Conservation (phyloP, 2,888 invertebrate species). For the Phortica okadai region DNA sequence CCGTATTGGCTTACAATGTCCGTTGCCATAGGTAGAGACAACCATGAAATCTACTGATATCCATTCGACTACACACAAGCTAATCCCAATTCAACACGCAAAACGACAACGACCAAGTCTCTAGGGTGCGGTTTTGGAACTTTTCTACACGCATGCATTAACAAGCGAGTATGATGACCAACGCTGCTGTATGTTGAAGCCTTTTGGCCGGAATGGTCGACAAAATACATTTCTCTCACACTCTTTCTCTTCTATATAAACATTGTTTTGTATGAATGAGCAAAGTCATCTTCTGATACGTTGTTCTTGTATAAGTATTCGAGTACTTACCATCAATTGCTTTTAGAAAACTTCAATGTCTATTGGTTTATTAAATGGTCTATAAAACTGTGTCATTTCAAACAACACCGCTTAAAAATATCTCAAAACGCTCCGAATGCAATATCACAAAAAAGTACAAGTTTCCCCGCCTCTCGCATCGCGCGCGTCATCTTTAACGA, state of each 20-base stretch:
- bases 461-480: background rate
- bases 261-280: background rate
- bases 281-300: background rate
- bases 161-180: background rate
- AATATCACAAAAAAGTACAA: background rate
- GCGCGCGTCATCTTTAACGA: background rate
- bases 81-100: conserved; percentile 35
- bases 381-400: conserved; percentile 3
- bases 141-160: conserved; percentile 41
- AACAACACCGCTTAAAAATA: background rate
- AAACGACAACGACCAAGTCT: conserved; percentile 45
- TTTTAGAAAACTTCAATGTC: too few species aligned
- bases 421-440: background rate
- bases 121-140: conserved; percentile 47
- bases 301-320: too few species aligned
- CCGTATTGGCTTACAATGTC: background rate
- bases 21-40: background rate
- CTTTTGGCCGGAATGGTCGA: background rate
- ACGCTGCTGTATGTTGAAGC: background rate
- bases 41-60: conserved; percentile 32
- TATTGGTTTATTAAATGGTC: conserved; percentile 34
- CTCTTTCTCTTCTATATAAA: too few species aligned
- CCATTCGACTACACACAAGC: conserved; percentile 23
- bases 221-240: background rate
- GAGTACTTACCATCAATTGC: too few species aligned